Evolutionary conservation across 2,888 invertebrate genomes (phyloP).

Genomic region (Sinohyriopsis cumingii): DNA sequence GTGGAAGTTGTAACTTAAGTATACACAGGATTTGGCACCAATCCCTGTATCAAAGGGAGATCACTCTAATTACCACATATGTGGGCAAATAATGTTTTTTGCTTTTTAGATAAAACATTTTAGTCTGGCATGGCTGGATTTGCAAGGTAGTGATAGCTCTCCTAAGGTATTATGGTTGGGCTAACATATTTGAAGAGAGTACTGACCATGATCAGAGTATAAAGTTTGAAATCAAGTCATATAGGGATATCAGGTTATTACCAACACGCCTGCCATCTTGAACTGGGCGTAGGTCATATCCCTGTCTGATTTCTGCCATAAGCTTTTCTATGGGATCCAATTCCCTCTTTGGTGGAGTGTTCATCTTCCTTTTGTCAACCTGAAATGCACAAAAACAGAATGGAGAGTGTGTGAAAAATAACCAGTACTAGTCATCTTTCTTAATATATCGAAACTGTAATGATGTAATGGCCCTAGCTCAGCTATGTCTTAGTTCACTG

Average conservation of each 20-base stretch:
- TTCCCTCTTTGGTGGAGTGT: conserved; percentile 47
- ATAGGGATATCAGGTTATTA: conserved; percentile 12
- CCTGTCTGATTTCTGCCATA: conserved; percentile 61
- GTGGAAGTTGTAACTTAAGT: too few relatives aligned
- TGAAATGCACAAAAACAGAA: conserved; percentile 26
- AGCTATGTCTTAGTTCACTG: neutral
- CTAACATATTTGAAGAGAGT: too few relatives aligned
- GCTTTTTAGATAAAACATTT: too few relatives aligned
- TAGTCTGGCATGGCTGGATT: too few relatives aligned
- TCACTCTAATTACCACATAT: too few relatives aligned
- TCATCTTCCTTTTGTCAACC: conserved; percentile 61
- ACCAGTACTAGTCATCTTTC: neutral
- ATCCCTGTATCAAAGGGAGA: too few relatives aligned
- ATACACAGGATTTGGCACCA: too few relatives aligned
- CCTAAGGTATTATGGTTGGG: too few relatives aligned
- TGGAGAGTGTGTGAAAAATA: neutral
- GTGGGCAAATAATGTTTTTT: too few relatives aligned
- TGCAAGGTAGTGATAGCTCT: too few relatives aligned
- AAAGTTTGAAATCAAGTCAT: too few relatives aligned
- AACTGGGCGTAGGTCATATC: conserved; percentile 54
- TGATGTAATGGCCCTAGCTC: neutral
- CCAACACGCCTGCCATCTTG: conserved; percentile 52
- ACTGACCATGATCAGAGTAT: too few relatives aligned
- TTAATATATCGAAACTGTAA: neutral
- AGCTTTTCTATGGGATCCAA: conserved; percentile 62